phyloP scores from a whole-genome alignment of 2,797 vertebrate genomes.

The Forpus xanthops region DNA sequence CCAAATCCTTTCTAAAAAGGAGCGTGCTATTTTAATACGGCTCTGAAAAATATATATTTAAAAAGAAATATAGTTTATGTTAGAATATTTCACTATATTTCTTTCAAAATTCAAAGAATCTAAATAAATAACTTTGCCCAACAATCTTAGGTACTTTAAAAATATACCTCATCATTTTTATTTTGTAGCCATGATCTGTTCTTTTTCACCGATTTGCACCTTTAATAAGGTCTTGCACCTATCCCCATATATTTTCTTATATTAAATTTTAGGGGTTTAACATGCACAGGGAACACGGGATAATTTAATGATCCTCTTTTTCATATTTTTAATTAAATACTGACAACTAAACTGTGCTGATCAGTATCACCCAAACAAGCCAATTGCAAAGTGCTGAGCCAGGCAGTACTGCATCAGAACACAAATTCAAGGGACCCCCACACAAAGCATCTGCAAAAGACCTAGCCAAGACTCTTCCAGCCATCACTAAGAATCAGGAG shows the following conservation, averaged over 20 bases:
- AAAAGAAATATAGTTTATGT: neutral
- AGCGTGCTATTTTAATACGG: neutral
- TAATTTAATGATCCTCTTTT: neutral
- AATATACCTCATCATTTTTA: neutral
- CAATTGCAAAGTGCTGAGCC: rapidly evolving
- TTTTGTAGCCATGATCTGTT: neutral
- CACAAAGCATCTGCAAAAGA: neutral
- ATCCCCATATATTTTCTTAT: neutral
- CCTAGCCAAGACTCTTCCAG: neutral
- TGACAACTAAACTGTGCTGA: neutral
- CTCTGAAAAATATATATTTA: neutral
- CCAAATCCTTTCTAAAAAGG: neutral
- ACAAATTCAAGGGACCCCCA: neutral
- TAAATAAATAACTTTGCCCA: neutral
- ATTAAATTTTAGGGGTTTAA: neutral
- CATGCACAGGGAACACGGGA: rapidly evolving
- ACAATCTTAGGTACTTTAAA: neutral
- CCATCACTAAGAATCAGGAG: neutral
- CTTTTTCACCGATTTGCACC: neutral
- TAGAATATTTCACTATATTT: neutral
- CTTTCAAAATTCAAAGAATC: neutral
- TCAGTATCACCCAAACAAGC: neutral
- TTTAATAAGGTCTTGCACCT: neutral
- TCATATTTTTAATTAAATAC: neutral
- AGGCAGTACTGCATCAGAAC: neutral